A percentile compares a stretch with the other conserved stretches of the same genome.
Evolutionary conservation across 2,797 vertebrate genomes (phyloP).

Genomic region (Toxotes lorentzi): DNA sequence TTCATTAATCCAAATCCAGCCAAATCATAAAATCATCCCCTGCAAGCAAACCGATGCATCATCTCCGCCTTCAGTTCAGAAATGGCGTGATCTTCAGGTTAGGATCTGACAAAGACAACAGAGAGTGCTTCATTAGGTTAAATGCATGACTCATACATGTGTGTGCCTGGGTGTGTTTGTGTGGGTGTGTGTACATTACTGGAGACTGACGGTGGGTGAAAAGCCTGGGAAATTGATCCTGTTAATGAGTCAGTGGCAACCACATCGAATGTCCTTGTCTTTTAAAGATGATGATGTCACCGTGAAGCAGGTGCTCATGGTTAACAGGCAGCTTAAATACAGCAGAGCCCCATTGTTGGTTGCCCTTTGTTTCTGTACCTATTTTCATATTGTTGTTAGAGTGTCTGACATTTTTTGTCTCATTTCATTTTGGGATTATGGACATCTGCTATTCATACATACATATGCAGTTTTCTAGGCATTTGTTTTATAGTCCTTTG

Average conservation of each 20-base stretch:
- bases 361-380: slow-evolving; percentile 5
- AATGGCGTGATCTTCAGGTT: slow-evolving; percentile 25
- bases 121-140: slow-evolving; percentile 58
- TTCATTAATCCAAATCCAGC: slow-evolving; percentile 37
- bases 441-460: background rate
- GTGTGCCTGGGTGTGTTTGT: slow-evolving; percentile 5
- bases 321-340: slow-evolving; percentile 50
- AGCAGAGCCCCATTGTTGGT: background rate
- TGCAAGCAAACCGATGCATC: slow-evolving; percentile 37
- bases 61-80: slow-evolving; percentile 35
- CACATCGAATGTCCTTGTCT: slow-evolving; percentile 49
- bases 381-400: slow-evolving; percentile 1
- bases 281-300: slow-evolving; percentile 70
- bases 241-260: slow-evolving; percentile 63
- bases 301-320: slow-evolving; percentile 55
- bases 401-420: slow-evolving; percentile 13
- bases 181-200: slow-evolving; percentile 34
- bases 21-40: slow-evolving; percentile 46
- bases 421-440: background rate
- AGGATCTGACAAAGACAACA: slow-evolving; percentile 48
- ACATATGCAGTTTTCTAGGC: background rate
- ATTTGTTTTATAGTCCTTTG: background rate
- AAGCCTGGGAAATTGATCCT: slow-evolving; percentile 60
- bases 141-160: slow-evolving; percentile 63
- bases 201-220: slow-evolving; percentile 38